phyloP scores from a whole-genome alignment of 2,797 vertebrate genomes.

The Syndactyla subalaris region DNA sequence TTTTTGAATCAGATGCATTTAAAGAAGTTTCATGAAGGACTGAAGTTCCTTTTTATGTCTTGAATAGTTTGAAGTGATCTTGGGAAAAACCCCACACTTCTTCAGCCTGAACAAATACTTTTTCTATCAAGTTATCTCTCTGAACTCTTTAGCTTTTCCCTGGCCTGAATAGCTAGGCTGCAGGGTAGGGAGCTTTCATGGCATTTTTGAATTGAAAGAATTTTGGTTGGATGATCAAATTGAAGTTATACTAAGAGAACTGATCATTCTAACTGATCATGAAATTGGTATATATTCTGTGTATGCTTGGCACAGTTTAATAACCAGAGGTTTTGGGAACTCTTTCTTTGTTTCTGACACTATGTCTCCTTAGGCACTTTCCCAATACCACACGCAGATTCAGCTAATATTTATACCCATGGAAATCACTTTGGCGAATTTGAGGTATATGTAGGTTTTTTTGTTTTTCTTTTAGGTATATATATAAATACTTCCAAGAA shows the following conservation, averaged over 20 bases:
- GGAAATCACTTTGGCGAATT: not conserved
- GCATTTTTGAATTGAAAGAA: not conserved
- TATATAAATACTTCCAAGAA: not conserved
- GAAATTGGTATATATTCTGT: not conserved
- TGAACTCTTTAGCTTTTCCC: not conserved
- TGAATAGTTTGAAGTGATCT: not conserved
- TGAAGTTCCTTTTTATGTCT: not conserved
- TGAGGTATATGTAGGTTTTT: not conserved
- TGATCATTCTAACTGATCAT: not conserved
- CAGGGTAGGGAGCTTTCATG: not conserved
- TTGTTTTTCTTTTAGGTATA: not conserved
- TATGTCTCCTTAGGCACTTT: not conserved
- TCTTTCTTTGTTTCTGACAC: not conserved
- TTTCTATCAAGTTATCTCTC: not conserved
- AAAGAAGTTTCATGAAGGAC: not conserved
- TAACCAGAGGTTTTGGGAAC: not conserved
- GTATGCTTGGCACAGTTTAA: not conserved
- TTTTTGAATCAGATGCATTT: constrained; percentile 2
- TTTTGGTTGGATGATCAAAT: not conserved
- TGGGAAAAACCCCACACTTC: not conserved
- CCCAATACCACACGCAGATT: not conserved
- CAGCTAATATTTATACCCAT: not conserved
- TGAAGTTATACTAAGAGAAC: not conserved
- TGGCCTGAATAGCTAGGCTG: not conserved
- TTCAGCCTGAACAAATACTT: not conserved